Base-by-base conservation (phyloP, 2,888 invertebrate species). In the Heliconius aoede region DNA sequence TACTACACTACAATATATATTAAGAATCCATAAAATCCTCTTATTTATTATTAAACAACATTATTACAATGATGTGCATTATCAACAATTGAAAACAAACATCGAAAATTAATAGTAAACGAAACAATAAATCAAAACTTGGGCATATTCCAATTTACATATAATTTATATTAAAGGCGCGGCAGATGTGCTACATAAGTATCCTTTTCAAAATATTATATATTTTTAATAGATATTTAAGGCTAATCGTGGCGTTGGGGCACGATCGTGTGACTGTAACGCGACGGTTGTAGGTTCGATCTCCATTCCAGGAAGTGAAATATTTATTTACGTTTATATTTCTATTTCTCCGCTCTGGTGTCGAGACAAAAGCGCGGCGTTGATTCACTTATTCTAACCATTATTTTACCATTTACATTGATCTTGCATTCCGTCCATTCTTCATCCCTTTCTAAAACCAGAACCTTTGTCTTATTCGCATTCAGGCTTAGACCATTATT, bases 101-200 rank as follows among this genome's bases (percentile, higher is more conserved):
- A 62, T 46, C n/a, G n/a, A n/a, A n/a, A n/a, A n/a, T n/a, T n/a
- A n/a, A n/a, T n/a, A n/a, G n/a, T 73, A 62, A 62, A 62, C 26
- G 60, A n/a, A 13, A 28, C 46, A 46, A 62, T 73, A 62, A 73
- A 73, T 73, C 72, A 62, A 30, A 36, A 62, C 62, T 73, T 73
- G 72, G 62, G 62, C n/a, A 26, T 46, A 46, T 40, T 73, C 72
- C 62, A 73, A 73, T 73, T 73, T 62, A 18, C 24, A 73, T 73
- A 30, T 28, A 46, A 46, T 62, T 73, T 62, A 73, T 61, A 46
- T 21, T 40, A 40, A 46, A 46, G 58, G 32, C 21, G 32, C 13
- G 26, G 58, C 72, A 72, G 32, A 72, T 72, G 71, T 58, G 26
- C 60, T 32, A 21, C 30, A 32, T 26, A 60, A 72, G 72, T 72